Evolutionary conservation across 2,888 invertebrate genomes (phyloP), one percentile per base, ranked within the genome.

Genomic region (Ophion ventricosus): DNA sequence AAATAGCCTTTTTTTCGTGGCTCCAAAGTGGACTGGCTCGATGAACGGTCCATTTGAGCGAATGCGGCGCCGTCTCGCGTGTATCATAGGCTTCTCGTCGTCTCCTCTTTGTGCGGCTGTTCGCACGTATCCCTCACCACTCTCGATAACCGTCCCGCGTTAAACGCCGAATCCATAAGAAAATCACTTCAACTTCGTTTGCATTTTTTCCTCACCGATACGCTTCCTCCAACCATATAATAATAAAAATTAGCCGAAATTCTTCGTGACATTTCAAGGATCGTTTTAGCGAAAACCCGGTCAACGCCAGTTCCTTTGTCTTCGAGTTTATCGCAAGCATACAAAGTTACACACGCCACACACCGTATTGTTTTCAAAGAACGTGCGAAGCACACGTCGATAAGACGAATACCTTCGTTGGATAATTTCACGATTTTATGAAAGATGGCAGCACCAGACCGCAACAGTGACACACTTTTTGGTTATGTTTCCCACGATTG

Each of bases 401-500:
- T 49, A 49, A 49, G 14, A 0, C 49, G 17, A 17, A 49, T 49
- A 17, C 49, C 49, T 49, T 2, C 3, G 49, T 14, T 11, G 49
- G 49, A 17, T 49, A 49, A 49, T 49, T 14, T 2, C 49, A 2
- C 49, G 17, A 0, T 17, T 14, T 11, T 17, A 14, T 49, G 14
- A 4, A 3, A 49, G 74, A 59, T 35, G 70, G 72, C 82, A 66
- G 49, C 73, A 82, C 26, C 4, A 29, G 20, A 23, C 1, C 17
- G 14, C 20, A 61, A 23, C 0, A 1, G 25, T 49, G 14, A 8
- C 20, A n/a, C n/a, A n/a, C 66, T 74, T 54, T 29, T 0, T 17
- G 76, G 77, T 82, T 82, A 82, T 73, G 81, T 72, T 76, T 59
- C 35, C 76, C 72, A 77, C 59, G 77, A 66, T 76, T 4, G 7